phyloP scores from a whole-genome alignment of 2,797 vertebrate genomes.

The Anguilla anguilla region DNA sequence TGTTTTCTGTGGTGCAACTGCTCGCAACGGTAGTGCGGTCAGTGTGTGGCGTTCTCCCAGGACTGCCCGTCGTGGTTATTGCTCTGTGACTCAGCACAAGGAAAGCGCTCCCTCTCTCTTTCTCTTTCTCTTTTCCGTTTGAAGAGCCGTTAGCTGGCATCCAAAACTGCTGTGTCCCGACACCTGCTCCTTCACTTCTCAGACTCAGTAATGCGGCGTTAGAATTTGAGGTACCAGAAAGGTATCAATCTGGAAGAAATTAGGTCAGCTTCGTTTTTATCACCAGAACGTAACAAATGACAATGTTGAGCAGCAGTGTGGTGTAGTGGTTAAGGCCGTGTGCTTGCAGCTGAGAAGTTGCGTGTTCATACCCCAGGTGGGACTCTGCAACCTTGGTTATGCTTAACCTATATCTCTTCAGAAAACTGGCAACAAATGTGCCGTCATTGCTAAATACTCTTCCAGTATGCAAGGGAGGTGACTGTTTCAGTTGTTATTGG shows the following conservation, averaged over 20 bases:
- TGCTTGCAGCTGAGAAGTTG: neutral
- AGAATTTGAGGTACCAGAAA: constrained; percentile 1
- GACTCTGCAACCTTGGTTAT: neutral
- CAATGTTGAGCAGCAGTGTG: neutral
- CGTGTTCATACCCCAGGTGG: neutral
- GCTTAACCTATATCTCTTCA: neutral
- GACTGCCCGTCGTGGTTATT: neutral
- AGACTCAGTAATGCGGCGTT: neutral
- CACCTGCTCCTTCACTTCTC: constrained; percentile 13
- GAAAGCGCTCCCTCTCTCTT: neutral
- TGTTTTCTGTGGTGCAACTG: neutral
- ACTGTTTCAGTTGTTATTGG: neutral
- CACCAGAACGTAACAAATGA: constrained; percentile 10
- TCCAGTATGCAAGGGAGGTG: neutral
- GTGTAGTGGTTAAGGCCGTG: neutral
- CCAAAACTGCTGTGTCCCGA: neutral
- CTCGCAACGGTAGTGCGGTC: neutral
- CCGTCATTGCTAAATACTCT: neutral
- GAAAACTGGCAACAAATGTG: neutral
- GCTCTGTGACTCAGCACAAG: neutral
- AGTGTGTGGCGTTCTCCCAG: neutral
- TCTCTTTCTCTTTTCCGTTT: neutral
- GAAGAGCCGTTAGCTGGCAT: neutral
- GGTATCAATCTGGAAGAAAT: constrained; percentile 34
- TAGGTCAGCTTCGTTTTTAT: constrained; percentile 30